These are phyloP conservation scores for Pseudomyrmex flavicornis DNA, from an alignment of 1,140 invertebrate genomes.

Conservation along the genomic window DNA sequence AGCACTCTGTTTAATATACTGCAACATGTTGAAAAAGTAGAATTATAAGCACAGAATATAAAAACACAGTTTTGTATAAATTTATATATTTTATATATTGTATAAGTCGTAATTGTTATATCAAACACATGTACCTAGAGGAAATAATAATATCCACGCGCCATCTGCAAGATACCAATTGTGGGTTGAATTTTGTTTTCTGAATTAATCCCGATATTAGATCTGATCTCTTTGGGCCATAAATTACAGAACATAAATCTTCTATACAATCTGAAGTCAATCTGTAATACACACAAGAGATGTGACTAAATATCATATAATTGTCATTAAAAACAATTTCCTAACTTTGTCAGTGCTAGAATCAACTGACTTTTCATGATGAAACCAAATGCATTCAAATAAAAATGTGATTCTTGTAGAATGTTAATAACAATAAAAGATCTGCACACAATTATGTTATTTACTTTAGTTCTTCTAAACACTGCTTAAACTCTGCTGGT, in stretches of 20 bases:
- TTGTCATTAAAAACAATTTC: background rate
- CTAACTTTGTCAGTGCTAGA: background rate
- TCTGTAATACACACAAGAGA: constrained; percentile 70
- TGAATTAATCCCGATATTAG: constrained; percentile 73
- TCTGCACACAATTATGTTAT: background rate
- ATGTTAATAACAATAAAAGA: background rate
- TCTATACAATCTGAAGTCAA: constrained; percentile 80
- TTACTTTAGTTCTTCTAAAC: constrained; percentile 81
- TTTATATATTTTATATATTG: constrained; percentile 3
- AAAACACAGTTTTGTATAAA: constrained; percentile 6
- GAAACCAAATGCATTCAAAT: background rate
- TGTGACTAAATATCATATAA: background rate
- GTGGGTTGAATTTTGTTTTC: constrained; percentile 76
- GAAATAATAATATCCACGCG: constrained; percentile 81
- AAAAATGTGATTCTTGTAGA: constrained; percentile 18
- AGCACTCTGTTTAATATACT: constrained; percentile 80
- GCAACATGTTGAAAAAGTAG: constrained; percentile 59
- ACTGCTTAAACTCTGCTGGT: constrained; percentile 79
- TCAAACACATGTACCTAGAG: constrained; percentile 76
- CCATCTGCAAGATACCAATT: constrained; percentile 80
- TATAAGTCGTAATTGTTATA: constrained; percentile 21
- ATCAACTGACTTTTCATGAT: background rate
- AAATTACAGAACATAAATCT: constrained; percentile 79
- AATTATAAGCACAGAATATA: constrained; percentile 18
- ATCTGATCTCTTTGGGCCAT: constrained; percentile 77